Percentiles rank a stretch among this genome's conserved stretches.
Conservation (phyloP, 64 coral and sea anemone species). For the Stylophora pistillata region DNA sequence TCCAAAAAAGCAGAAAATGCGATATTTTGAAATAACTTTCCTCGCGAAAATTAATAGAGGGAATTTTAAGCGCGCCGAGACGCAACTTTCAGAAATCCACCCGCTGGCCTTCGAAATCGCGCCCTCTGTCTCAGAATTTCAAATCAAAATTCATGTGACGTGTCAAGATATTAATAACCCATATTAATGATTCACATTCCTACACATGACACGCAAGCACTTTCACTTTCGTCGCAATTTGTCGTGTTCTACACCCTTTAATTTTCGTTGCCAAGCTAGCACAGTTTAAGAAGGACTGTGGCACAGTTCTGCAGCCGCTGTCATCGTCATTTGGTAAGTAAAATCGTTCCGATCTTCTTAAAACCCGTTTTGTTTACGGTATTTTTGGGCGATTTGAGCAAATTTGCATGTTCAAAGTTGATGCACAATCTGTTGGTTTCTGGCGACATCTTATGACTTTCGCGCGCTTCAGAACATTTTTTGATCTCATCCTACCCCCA, state of each 20-base stretch:
- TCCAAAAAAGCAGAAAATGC: too few species aligned
- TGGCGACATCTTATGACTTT: not conserved
- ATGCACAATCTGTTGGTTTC: not conserved
- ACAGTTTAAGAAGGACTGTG: not conserved
- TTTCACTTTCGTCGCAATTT: not conserved
- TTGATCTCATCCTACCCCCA: not conserved
- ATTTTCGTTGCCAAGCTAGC: not conserved
- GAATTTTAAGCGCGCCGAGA: not conserved
- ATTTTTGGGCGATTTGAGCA: not conserved
- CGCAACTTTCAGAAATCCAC: not conserved
- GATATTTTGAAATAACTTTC: not conserved
- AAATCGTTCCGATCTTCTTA: not conserved
- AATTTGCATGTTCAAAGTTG: not conserved
- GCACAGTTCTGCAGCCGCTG: not conserved
- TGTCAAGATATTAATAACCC: slow-evolving; percentile 3
- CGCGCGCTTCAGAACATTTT: not conserved
- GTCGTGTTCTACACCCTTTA: not conserved
- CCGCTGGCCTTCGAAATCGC: not conserved
- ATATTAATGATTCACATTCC: slow-evolving; percentile 27
- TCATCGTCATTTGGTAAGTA: slow-evolving; percentile 8
- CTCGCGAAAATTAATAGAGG: not conserved
- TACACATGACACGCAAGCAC: not conserved
- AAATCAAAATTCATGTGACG: slow-evolving; percentile 20
- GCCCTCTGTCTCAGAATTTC: not conserved
- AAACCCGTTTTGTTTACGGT: not conserved